phyloP scores from a whole-genome alignment of 2,797 vertebrate genomes.

The Sus cebifrons region DNA sequence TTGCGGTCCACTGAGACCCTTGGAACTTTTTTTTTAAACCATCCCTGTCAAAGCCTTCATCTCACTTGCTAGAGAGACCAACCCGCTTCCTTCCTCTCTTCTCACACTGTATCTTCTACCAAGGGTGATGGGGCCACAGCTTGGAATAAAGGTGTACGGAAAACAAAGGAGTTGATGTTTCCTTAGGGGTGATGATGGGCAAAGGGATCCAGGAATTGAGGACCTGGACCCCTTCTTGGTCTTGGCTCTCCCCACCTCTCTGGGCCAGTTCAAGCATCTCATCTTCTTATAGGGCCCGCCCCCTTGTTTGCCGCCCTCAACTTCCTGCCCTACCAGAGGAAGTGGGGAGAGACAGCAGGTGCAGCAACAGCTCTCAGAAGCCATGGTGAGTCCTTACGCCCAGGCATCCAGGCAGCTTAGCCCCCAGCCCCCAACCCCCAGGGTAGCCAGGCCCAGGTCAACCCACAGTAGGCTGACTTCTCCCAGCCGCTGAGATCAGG shows the following conservation, averaged over 20 bases:
- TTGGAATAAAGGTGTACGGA: slow-evolving; percentile 19
- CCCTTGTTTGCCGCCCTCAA: slow-evolving; percentile 66
- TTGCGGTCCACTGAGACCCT: neutral
- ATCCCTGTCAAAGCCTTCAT: slow-evolving; percentile 5
- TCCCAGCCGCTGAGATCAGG: neutral
- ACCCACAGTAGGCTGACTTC: neutral
- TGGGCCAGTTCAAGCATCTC: slow-evolving; percentile 19
- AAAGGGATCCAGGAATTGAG: neutral
- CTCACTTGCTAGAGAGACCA: slow-evolving; percentile 22
- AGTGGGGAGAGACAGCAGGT: slow-evolving; percentile 83
- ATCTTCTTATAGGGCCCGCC: slow-evolving; percentile 56
- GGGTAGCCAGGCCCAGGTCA: neutral
- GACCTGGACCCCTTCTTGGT: neutral
- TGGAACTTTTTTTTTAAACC: neutral
- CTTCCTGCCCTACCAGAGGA: slow-evolving; percentile 84
- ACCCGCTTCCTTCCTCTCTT: slow-evolving; percentile 62
- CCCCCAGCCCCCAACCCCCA: neutral
- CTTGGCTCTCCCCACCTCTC: neutral
- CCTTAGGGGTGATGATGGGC: neutral
- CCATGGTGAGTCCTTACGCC: slow-evolving; percentile 82
- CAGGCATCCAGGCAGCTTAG: neutral
- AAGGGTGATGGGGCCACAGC: neutral
- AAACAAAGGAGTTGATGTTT: neutral
- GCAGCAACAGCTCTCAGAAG: slow-evolving; percentile 47
- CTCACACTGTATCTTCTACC: neutral